A percentile compares a stretch with the other conserved stretches of the same genome.
Conservation (phyloP, 2,888 invertebrate species). For the Pollenia angustigena region DNA sequence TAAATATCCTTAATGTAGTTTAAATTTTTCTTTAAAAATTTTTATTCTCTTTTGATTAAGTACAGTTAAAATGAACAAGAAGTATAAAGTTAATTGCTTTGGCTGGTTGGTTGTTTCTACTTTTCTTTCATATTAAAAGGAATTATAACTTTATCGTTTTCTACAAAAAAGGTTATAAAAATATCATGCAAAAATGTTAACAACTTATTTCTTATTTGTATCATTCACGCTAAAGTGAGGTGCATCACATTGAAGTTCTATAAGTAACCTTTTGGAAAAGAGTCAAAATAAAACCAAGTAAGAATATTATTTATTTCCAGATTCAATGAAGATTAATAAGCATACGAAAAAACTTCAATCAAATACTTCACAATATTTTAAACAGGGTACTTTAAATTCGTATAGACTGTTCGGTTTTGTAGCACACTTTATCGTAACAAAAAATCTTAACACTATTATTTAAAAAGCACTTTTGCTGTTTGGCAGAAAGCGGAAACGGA, state of each 20-base stretch:
- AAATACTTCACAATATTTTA: neutral
- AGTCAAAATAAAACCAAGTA: too few relatives aligned
- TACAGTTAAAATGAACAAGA: neutral
- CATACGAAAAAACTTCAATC: neutral
- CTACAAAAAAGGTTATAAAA: neutral
- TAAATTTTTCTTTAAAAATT: too few relatives aligned
- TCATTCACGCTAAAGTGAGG: too few relatives aligned
- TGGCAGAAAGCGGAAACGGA: conserved; percentile 57
- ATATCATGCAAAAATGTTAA: neutral
- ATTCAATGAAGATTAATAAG: too few relatives aligned
- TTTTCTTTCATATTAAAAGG: neutral
- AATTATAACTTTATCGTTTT: neutral
- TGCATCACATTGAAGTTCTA: too few relatives aligned
- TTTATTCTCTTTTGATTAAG: too few relatives aligned
- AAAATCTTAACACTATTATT: conserved; percentile 13
- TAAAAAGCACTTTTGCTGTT: conserved; percentile 33
- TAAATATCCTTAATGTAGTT: too few relatives aligned
- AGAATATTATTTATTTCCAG: too few relatives aligned
- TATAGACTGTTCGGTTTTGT: neutral
- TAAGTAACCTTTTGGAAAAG: too few relatives aligned
- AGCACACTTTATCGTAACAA: neutral
- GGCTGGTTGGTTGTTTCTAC: neutral
- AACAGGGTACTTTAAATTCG: neutral
- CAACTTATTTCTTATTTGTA: neutral
- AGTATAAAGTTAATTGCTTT: neutral